phyloP scores from a whole-genome alignment of 2,113 vertebrate genomes.

The Sylvicapra grimmia region DNA sequence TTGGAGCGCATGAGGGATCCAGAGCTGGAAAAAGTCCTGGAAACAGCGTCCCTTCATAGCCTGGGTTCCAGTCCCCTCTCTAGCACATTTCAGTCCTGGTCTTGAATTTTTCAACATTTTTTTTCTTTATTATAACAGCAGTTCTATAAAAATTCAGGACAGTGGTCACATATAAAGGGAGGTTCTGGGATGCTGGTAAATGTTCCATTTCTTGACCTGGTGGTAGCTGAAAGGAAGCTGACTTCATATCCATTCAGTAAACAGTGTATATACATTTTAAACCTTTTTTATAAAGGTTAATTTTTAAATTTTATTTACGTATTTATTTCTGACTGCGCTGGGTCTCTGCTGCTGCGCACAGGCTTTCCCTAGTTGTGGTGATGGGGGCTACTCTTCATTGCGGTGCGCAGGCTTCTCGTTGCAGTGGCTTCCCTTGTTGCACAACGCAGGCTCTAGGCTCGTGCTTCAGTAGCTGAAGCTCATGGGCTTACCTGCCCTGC shows the following conservation, averaged over 20 bases:
- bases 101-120: neutral
- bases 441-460: neutral
- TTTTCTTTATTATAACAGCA: neutral
- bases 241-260: neutral
- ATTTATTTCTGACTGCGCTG: neutral
- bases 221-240: neutral
- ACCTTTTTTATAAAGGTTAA: neutral
- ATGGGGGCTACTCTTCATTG: neutral
- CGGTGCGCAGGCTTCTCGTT: fast-evolving
- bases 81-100: neutral
- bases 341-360: fast-evolving
- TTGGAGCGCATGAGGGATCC: neutral
- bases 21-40: neutral
- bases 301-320: neutral
- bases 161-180: neutral
- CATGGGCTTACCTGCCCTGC: neutral
- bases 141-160: neutral
- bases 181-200: neutral
- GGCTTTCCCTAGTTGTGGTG: neutral
- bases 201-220: neutral
- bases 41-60: neutral
- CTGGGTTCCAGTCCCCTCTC: neutral
- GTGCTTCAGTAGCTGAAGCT: neutral
- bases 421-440: neutral
- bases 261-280: neutral